Evolutionary conservation across 1,140 invertebrate species (phyloP).

Genomic region (Caenorhabditis elegans): DNA sequence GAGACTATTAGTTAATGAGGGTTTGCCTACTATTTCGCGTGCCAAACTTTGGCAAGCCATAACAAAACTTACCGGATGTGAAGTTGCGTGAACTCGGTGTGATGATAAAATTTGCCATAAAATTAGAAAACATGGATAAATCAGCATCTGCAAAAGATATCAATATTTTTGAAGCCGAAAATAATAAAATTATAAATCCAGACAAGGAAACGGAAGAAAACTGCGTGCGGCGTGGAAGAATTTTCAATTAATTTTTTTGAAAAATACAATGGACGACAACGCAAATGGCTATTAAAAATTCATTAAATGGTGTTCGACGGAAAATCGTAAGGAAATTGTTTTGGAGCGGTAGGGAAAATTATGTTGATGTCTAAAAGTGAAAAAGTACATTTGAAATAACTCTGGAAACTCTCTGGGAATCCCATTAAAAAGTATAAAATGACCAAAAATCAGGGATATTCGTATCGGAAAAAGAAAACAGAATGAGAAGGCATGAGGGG

Average conservation of each 20-base stretch:
- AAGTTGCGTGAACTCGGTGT: neutral
- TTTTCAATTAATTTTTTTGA: no score
- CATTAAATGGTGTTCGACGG: neutral
- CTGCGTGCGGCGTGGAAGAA: no score
- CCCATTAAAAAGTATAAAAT: constrained; percentile 2
- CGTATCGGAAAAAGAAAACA: neutral
- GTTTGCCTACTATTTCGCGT: no score
- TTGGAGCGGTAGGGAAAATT: no score
- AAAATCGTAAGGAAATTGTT: no score
- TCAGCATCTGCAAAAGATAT: neutral
- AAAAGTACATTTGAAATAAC: neutral
- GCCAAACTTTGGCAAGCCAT: no score
- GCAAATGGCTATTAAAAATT: neutral
- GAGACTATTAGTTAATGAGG: no score
- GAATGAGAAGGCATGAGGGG: neutral
- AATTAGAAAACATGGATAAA: constrained; percentile 10
- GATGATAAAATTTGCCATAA: constrained; percentile 9
- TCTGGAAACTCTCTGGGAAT: neutral
- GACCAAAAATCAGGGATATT: neutral
- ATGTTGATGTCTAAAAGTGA: neutral
- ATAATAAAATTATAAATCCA: no score
- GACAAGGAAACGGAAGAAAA: no score
- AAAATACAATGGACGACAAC: neutral
- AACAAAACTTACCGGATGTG: neutral
- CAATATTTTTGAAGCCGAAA: no score